A percentile compares a stretch with the other conserved stretches of the same genome.
These are phyloP conservation scores for Periophthalmodon schlosseri DNA, from an alignment of 2,113 vertebrate genomes.

Conservation along the genomic window DNA sequence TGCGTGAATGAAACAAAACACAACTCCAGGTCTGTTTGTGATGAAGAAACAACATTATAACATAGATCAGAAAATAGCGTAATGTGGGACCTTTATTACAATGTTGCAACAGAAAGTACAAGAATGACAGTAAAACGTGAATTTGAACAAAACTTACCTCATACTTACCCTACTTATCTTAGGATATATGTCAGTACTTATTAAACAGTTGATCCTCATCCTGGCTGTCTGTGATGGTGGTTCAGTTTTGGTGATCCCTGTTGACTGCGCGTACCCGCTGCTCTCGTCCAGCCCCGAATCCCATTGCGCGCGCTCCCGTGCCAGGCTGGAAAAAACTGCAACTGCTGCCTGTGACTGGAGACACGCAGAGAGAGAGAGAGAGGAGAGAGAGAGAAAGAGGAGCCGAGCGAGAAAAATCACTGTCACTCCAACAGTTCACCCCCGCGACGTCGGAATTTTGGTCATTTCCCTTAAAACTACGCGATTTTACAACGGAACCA, in stretches of 20 bases:
- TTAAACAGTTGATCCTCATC: too few relatives aligned
- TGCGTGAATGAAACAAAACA: too few relatives aligned
- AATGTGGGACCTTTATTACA: too few relatives aligned
- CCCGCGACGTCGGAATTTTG: conserved; percentile 30
- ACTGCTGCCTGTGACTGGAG: conserved; percentile 58
- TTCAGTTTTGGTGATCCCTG: conserved; percentile 8
- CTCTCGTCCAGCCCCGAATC: conserved; percentile 54
- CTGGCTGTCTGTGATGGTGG: not conserved
- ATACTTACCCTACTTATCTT: too few relatives aligned
- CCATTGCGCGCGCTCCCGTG: conserved; percentile 62
- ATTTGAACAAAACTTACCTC: too few relatives aligned
- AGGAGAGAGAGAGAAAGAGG: conserved; percentile 9
- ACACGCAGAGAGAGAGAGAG: conserved; percentile 48
- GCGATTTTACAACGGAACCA: conserved; percentile 27
- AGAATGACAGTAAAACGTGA: too few relatives aligned
- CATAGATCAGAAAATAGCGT: too few relatives aligned
- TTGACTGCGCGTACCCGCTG: conserved; percentile 55
- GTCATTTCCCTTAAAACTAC: conserved; percentile 28
- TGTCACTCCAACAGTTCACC: conserved; percentile 38
- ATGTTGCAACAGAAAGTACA: too few relatives aligned
- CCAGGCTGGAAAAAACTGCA: conserved; percentile 60
- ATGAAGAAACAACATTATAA: too few relatives aligned
- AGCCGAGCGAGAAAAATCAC: conserved; percentile 28
- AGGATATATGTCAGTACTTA: too few relatives aligned
- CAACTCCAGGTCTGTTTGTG: too few relatives aligned